Base-by-base conservation (phyloP, 2,797 vertebrate genomes). In the Apogon talboti region DNA sequence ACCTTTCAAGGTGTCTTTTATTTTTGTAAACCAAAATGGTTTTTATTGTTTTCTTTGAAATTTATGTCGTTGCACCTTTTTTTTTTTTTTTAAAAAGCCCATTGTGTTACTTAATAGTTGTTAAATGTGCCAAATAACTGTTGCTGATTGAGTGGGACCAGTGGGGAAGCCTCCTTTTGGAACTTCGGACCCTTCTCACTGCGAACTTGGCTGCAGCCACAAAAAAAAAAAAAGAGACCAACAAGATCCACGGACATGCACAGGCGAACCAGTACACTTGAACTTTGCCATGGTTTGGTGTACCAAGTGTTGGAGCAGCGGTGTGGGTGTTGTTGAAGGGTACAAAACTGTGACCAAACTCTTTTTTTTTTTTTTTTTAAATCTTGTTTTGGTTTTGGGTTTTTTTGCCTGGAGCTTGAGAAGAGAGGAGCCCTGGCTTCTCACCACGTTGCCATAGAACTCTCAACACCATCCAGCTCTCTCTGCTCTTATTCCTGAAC, bases 61-160 rank as follows among this genome's bases (percentile, higher is more conserved):
- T 71, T 81, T 70, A 50, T 59, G 81, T 92, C 63, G 58, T 91
- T 91, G 92, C 92, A 93, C 92, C 90, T 93, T 93, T 76, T 76
- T 71, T 28, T 28, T 28, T 28, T 28, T 28, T 79, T 79, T 85
- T 88, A 84, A n/a, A n/a, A n/a, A 72, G 83, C 88, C 81, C 69
- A 21, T 81, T 76, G 87, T 90, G 85, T 89, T 90, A 85, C 83
- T 90, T 83, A 86, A 52, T 82, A 74, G 82, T 81, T 86, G 86
- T 91, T 83, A 62, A 81, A 91, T 92, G 92, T 94, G 93, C 93
- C 93, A 93, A 93, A 94, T 83, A 87, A 88, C 85, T 91, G 85
- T 89, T 59, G 74, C 73, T 73, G 85, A 87, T 61, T 12, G 71
- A 83, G 69, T 57, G 76, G 76, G 81, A 79, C 76, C 80, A 74